Conservation (phyloP, 2,888 invertebrate species). For the Sylvicola fuscatus region DNA sequence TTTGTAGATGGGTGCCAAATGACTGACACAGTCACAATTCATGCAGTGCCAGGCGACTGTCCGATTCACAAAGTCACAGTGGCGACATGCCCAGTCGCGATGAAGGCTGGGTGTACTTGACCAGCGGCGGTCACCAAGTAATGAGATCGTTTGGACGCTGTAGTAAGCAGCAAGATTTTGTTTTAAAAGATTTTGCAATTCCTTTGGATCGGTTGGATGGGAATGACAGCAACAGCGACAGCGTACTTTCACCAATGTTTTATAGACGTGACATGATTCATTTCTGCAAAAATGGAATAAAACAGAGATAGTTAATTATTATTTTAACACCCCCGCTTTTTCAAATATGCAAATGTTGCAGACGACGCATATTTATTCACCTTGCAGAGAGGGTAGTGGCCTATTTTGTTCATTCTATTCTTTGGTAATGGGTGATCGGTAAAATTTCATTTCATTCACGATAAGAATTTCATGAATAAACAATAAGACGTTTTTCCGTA, state of each 20-base stretch:
- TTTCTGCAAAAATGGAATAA: slow-evolving; percentile 15
- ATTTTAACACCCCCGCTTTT: no score
- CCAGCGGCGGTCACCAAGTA: not conserved
- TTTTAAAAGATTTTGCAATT: slow-evolving; percentile 11
- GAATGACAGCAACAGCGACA: slow-evolving; percentile 22
- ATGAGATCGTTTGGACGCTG: not conserved
- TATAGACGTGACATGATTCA: slow-evolving; percentile 23
- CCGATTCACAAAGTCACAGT: slow-evolving; percentile 23
- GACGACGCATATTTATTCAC: no score
- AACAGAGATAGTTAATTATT: no score
- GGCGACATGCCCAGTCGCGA: slow-evolving; percentile 25
- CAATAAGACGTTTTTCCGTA: no score
- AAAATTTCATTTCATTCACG: no score
- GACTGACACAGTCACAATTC: slow-evolving; percentile 25
- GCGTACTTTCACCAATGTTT: slow-evolving; percentile 16
- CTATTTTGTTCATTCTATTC: no score
- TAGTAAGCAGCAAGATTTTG: slow-evolving; percentile 1
- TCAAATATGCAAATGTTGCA: not conserved
- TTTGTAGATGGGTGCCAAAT: slow-evolving; percentile 25
- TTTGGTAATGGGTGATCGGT: no score
- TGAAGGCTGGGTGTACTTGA: slow-evolving; percentile 23
- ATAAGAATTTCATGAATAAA: no score
- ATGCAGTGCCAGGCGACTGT: slow-evolving; percentile 27
- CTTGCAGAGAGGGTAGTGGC: no score
- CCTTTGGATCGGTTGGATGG: slow-evolving; percentile 20